A percentile compares a stretch with the other conserved stretches of the same genome.
phyloP scores from a whole-genome alignment of 2,113 vertebrate genomes.

The Aptenodytes forsteri region DNA sequence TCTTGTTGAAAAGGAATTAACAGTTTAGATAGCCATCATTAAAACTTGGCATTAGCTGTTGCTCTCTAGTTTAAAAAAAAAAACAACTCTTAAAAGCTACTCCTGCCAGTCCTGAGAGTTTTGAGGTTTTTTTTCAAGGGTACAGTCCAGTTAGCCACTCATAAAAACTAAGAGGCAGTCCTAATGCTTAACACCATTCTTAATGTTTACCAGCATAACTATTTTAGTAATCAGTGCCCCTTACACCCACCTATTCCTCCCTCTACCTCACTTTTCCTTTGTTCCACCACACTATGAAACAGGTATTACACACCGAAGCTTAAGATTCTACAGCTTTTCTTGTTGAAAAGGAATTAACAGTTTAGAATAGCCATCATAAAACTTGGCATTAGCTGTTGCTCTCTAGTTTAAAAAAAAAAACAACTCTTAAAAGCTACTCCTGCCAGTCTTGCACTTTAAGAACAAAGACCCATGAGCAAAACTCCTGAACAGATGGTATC shows the following conservation, averaged over 20 bases:
- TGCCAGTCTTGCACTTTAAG: neutral
- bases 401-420: neutral
- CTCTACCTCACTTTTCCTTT: neutral
- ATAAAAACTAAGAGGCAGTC: neutral
- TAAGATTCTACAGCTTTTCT: neutral
- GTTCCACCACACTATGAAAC: neutral
- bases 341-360: neutral
- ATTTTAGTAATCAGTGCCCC: neutral
- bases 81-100: too few relatives aligned
- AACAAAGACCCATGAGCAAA: neutral
- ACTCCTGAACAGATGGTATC: constrained; percentile 1
- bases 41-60: neutral
- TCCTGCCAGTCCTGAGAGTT: too few relatives aligned
- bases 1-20: neutral
- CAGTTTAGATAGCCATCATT: neutral
- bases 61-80: neutral
- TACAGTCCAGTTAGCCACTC: neutral
- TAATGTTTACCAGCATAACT: neutral
- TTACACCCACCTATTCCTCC: neutral
- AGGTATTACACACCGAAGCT: neutral
- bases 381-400: neutral
- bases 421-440: neutral
- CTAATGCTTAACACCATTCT: neutral
- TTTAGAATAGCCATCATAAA: neutral
- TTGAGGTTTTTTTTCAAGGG: neutral